A percentile compares a stretch with the other conserved stretches of the same genome.
Evolutionary conservation across 2,888 invertebrate genomes (phyloP).

Genomic region (Trichacis sp.): DNA sequence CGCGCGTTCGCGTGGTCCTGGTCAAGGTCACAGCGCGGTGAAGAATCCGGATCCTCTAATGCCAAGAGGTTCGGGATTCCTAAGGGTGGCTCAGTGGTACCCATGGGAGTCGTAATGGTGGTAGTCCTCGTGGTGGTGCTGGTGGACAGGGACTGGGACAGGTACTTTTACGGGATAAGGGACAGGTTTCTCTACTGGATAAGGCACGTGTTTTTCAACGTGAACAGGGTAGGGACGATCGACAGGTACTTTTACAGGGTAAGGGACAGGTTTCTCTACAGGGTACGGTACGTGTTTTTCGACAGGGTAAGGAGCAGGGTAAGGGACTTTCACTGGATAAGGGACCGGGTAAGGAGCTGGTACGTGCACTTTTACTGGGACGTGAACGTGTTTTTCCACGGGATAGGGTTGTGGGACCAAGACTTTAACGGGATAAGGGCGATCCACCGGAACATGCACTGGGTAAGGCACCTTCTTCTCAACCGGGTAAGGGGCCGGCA

Average conservation of each 20-base stretch:
- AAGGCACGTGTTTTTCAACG: slow-evolving; percentile 78
- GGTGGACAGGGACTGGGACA: slow-evolving; percentile 73
- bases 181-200: slow-evolving; percentile 73
- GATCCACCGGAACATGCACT: slow-evolving; percentile 76
- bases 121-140: slow-evolving; percentile 70
- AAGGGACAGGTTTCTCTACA: slow-evolving; percentile 76
- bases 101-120: slow-evolving; percentile 52
- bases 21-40: too few relatives aligned
- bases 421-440: slow-evolving; percentile 79
- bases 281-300: slow-evolving; percentile 80
- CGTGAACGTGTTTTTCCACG: slow-evolving; percentile 78
- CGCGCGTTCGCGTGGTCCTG: too few relatives aligned
- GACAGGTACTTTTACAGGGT: slow-evolving; percentile 73
- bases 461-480: slow-evolving; percentile 80
- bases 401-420: slow-evolving; percentile 84
- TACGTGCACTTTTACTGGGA: slow-evolving; percentile 77
- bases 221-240: slow-evolving; percentile 76
- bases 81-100: too few relatives aligned
- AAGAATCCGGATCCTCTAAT: too few relatives aligned
- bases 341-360: slow-evolving; percentile 80
- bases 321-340: slow-evolving; percentile 71
- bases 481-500: slow-evolving; percentile 83
- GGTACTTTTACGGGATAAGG: slow-evolving; percentile 73
- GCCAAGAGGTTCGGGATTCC: too few relatives aligned
- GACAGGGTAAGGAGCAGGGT: slow-evolving; percentile 81